Conservation (phyloP, 2,888 invertebrate genomes). For the Athripsodes cinereus region DNA sequence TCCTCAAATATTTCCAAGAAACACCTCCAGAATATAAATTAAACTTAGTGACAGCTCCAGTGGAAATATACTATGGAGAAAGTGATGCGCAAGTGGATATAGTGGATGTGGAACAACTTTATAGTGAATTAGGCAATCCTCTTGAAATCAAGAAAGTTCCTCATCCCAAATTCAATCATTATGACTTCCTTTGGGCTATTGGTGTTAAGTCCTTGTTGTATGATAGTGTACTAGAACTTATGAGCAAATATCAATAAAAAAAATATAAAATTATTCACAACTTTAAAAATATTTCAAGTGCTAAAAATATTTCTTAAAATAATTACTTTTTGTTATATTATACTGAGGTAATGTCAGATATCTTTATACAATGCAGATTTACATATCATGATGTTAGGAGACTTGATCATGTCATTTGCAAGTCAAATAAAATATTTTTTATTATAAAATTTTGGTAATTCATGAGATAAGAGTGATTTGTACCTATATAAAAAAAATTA, state of each 20-base stretch:
- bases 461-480: no score
- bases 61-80: constrained; percentile 48
- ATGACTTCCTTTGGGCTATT: constrained; percentile 60
- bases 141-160: constrained; percentile 44
- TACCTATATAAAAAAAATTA: no score
- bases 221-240: constrained; percentile 40
- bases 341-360: no score
- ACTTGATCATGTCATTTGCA: no score
- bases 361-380: no score
- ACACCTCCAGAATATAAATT: constrained; percentile 46
- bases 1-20: constrained; percentile 41
- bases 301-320: no score
- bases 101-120: constrained; percentile 44
- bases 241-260: constrained; percentile 38
- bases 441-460: no score
- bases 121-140: constrained; percentile 46
- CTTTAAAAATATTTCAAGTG: no score
- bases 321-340: no score
- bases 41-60: constrained; percentile 39
- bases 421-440: no score
- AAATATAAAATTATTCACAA: background rate
- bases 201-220: constrained; percentile 51
- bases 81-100: constrained; percentile 52
- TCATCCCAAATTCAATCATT: constrained; percentile 52
- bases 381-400: no score